Evolutionary conservation across 2,113 vertebrate genomes (phyloP), one percentile per base, ranked within the genome.

Genomic region (Panthera leo): DNA sequence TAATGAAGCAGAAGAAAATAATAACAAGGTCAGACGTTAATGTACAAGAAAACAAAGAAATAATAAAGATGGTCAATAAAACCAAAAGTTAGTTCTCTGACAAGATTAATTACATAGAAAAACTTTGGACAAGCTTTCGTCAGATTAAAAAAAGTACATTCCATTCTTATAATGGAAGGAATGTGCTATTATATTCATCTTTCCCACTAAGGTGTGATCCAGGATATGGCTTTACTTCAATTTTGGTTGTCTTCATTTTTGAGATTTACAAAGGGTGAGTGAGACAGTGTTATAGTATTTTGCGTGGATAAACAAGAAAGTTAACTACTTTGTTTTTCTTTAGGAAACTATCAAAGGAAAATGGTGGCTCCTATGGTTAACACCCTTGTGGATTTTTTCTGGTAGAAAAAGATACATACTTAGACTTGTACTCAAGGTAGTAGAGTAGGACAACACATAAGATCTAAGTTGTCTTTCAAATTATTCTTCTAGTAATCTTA

Each of bases 321-420:
- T 55, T 9, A 27, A 70, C 14, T 25, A 8, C 70, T 76, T 93
- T 65, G 14, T 42, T 88, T 95, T 95, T 85, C 36, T 23, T 76
- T 67, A n/a, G 88, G 65, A 91, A 85, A 45, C 10, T 85, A 6
- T 89, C 42, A 90, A 96, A 88, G 42, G n/a, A 86, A 93, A 96
- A 83, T 79, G 34, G 2, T 39, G 7, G 51, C 83, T 61, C 75
- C 58, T 87, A 14, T 42, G 83, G 68, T 76, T 94, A 84, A 91
- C 91, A 91, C 90, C 31, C 25, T 88, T 48, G 29, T 79, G 27
- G 31, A 21, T 88, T 70, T 92, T 88, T 95, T 71, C 31, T 85
- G 9, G 39, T 63, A n/a, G 25, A 82, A 25, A 23, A 45, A 87
- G 5, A 36, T 67, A 68, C 42, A 71, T 68, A 45, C 80, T 94